Conservation (phyloP, 1,140 invertebrate species). For the Drosophila pallidifrons region DNA sequence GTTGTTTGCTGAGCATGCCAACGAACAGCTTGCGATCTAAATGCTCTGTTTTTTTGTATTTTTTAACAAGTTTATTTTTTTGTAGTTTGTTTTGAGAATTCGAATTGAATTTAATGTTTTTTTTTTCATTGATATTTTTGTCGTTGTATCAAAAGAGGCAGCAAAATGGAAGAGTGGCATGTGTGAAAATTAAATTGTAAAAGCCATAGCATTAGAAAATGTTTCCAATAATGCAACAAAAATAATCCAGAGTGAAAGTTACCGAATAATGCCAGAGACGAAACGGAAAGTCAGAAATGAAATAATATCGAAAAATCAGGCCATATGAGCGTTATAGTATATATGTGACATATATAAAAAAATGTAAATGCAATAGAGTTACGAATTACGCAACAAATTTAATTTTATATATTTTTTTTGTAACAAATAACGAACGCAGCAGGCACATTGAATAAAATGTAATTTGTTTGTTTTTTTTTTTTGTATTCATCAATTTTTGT, state of each 20-base stretch:
- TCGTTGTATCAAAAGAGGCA: conserved; percentile 76
- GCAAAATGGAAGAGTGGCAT: conserved; percentile 81
- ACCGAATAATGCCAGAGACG: conserved; percentile 30
- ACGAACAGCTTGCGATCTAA: conserved; percentile 99
- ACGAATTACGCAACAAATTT: conserved; percentile 71
- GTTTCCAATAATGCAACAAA: conserved; percentile 53
- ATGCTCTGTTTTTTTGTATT: conserved; percentile 73
- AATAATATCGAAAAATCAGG: conserved; percentile 49
- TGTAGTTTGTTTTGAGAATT: conserved; percentile 8
- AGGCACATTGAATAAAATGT: conserved; percentile 74
- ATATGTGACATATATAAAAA: conserved; percentile 68
- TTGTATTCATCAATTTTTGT: conserved; percentile 43
- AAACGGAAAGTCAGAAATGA: conserved; percentile 45
- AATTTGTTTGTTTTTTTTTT: conserved; percentile 25
- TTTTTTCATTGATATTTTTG: conserved; percentile 25
- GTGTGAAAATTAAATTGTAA: conserved; percentile 65
- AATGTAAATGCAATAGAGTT: conserved; percentile 78
- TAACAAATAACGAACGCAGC: conserved; percentile 81
- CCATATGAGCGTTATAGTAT: conserved; percentile 61
- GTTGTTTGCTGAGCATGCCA: conserved; percentile 99
- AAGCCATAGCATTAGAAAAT: conserved; percentile 72
- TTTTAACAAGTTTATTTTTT: conserved; percentile 21
- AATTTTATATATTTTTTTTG: conserved; percentile 55
- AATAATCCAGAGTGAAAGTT: conserved; percentile 29
- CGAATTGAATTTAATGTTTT: conserved; percentile 27